Evolutionary conservation across 2,797 vertebrate genomes (phyloP).

Genomic region (Cyclopterus lumpus): DNA sequence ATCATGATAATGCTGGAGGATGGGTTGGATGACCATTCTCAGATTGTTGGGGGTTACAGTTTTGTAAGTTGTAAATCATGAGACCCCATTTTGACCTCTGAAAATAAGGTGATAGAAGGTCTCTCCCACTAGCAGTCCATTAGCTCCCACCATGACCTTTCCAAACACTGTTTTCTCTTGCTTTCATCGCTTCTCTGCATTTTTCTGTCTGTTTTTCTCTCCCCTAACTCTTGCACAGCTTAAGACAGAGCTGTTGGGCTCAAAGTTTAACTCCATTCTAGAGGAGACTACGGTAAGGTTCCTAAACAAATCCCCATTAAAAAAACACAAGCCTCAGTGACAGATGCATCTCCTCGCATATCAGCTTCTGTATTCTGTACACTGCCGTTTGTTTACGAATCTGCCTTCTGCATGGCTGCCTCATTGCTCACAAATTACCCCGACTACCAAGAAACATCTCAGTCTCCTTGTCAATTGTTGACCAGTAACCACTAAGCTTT

Average conservation of each 20-base stretch:
- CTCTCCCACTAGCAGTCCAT: conserved; percentile 64
- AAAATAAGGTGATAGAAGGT: conserved; percentile 40
- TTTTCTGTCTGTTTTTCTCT: conserved; percentile 86
- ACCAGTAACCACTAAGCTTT: conserved; percentile 70
- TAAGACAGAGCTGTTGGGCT: conserved; percentile 91
- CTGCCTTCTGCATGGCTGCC: conserved; percentile 70
- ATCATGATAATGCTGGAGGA: conserved; percentile 70
- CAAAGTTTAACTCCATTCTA: conserved; percentile 92
- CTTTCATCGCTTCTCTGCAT: conserved; percentile 87
- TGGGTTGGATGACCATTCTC: conserved; percentile 72
- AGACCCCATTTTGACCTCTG: conserved; percentile 64
- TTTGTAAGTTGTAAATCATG: conserved; percentile 46
- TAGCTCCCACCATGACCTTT: conserved; percentile 74
- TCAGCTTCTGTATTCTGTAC: conserved; percentile 71
- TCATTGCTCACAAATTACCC: conserved; percentile 62
- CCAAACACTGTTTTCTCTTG: conserved; percentile 82
- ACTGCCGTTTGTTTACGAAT: conserved; percentile 53
- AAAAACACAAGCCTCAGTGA: conserved; percentile 66
- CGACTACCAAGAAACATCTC: conserved; percentile 72
- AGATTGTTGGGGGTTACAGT: conserved; percentile 58
- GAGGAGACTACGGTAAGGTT: conserved; percentile 90
- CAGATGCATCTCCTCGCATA: conserved; percentile 71
- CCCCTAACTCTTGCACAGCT: conserved; percentile 88
- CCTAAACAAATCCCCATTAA: conserved; percentile 70
- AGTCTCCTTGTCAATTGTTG: conserved; percentile 58